Base-by-base conservation (phyloP, 1,140 invertebrate species). In the Ericerus pela region DNA sequence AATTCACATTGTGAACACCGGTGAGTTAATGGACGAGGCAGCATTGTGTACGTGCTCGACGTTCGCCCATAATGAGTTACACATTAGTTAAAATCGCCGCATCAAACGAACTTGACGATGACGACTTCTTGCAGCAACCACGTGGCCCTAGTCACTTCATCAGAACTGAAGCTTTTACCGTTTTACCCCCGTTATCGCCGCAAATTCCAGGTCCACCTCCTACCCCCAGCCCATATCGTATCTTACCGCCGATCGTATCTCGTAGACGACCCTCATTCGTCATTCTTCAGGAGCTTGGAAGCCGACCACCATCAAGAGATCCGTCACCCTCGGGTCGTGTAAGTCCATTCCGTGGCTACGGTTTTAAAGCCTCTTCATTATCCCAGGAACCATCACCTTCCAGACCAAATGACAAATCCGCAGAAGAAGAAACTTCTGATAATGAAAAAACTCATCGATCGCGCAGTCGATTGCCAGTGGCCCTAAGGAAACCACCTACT, bases 391-490 rank as follows among this genome's bases (percentile, higher is more conserved):
- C 16, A 10, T 47, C 41, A 14, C 41, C 41, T 8, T 12, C 41
- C 26, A 18, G 41, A 47, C n/a, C n/a, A n/a, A n/a, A n/a, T n/a
- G n/a, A n/a, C n/a, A n/a, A n/a, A n/a, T n/a, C n/a, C n/a, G n/a
- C n/a, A n/a, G n/a, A n/a, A n/a, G 41, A 16, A 16, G 37, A 41
- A 8, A 16, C 22, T 5, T 10, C 22, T 5, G 41, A 47, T 2
- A 38, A 38, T 3, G 41, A 47, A 47, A 47, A 47, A 47, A n/a
- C n/a, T n/a, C 41, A 47, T 24, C 41, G 26, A 22, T 47, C 41
- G 16, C 22, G 41, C 22, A 47, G 41, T 47, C 10, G 41, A 24
- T 14, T 47, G 16, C 41, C 41, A 24, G 18, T 47, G 18, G 41
- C 41, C 3, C 22, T 24, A 47, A 18, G 20, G 8, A 5, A 2